These are phyloP conservation scores for Iguana delicatissima DNA, from an alignment of 2,797 vertebrate genomes.

Conservation along the genomic window DNA sequence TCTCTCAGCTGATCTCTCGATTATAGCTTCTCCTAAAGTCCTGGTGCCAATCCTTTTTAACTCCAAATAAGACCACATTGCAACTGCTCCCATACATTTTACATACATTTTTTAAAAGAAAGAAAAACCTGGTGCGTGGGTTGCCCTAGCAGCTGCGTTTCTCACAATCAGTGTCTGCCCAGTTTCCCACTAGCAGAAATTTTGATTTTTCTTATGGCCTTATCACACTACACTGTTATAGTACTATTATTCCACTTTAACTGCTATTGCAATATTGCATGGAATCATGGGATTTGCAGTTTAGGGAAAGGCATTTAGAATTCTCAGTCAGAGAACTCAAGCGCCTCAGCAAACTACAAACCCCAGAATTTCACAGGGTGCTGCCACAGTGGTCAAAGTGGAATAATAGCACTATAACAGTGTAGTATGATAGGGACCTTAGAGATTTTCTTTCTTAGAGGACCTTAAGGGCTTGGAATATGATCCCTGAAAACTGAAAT, in stretches of 20 bases:
- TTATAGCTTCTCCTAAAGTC: not conserved
- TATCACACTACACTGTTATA: too few relatives aligned
- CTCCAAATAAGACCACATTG: not conserved
- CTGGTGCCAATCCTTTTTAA: not conserved
- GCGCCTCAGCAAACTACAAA: too few relatives aligned
- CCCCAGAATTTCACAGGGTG: too few relatives aligned
- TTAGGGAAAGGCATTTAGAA: too few relatives aligned
- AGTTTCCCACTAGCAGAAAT: not conserved
- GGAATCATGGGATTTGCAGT: too few relatives aligned
- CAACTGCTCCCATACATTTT: not conserved
- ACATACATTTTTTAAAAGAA: not conserved
- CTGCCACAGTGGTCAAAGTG: too few relatives aligned
- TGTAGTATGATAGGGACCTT: too few relatives aligned
- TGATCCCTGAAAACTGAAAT: not conserved
- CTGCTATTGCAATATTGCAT: too few relatives aligned
- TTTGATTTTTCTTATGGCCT: not conserved
- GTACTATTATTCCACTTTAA: too few relatives aligned
- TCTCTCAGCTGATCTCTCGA: not conserved
- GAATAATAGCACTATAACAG: too few relatives aligned
- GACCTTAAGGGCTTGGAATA: not conserved
- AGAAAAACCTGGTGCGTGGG: not conserved
- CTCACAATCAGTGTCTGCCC: not conserved
- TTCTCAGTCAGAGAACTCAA: too few relatives aligned
- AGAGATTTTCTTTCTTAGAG: not conserved
- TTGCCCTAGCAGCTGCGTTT: not conserved